phyloP scores from a whole-genome alignment of 2,888 invertebrate species.

The Zygaena filipendulae region DNA sequence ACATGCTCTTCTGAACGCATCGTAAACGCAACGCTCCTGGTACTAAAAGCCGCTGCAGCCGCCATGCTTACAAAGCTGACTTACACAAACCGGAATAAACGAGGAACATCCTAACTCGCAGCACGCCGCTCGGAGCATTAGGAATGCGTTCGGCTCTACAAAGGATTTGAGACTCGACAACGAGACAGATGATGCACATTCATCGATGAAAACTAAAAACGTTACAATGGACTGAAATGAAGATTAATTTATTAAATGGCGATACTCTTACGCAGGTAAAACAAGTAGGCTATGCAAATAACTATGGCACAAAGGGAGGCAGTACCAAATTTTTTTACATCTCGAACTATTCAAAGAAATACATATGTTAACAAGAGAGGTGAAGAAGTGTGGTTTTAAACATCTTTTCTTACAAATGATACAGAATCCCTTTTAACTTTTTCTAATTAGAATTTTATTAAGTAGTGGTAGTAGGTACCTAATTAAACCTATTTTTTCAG shows the following conservation, averaged over 20 bases:
- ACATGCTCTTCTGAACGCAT: constrained; percentile 62
- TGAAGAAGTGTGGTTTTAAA: constrained; percentile 29
- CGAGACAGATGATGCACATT: constrained; percentile 25
- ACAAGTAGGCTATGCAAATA: constrained; percentile 43
- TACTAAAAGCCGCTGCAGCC: constrained; percentile 2
- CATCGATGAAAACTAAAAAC: constrained; percentile 19
- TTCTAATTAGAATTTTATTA: not conserved
- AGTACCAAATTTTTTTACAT: constrained; percentile 25
- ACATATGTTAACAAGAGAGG: too few species aligned
- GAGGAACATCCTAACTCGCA: constrained; percentile 1
- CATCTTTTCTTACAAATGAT: constrained; percentile 28
- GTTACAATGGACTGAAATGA: constrained; percentile 42
- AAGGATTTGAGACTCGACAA: constrained; percentile 21
- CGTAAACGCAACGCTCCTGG: constrained; percentile 12
- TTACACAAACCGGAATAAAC: constrained; percentile 2
- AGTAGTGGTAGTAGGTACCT: constrained; percentile 53
- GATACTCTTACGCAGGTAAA: constrained; percentile 40
- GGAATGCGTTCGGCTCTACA: constrained; percentile 35
- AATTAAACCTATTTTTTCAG: constrained; percentile 50
- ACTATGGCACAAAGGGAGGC: constrained; percentile 64
- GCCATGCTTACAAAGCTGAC: too few species aligned
- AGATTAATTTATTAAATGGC: constrained; percentile 23
- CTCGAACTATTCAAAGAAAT: too few species aligned
- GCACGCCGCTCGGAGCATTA: too few species aligned
- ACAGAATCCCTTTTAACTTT: constrained; percentile 30